Evolutionary conservation across 2,888 invertebrate genomes (phyloP).

Genomic region (Cataglyphis altisquamis): DNA sequence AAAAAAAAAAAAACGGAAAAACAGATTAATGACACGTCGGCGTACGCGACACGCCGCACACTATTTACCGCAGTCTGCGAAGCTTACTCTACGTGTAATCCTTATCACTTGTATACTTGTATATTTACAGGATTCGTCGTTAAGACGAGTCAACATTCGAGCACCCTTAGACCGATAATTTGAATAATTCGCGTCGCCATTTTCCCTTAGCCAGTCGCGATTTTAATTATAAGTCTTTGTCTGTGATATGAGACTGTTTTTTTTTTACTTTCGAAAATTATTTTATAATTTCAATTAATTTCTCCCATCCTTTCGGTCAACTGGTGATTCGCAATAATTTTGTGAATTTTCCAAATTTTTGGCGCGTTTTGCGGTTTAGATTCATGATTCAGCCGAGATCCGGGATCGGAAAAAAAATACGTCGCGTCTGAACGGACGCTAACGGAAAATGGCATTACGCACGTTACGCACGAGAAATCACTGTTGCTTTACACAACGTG

Average conservation of each 20-base stretch:
- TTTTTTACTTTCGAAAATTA: not conserved
- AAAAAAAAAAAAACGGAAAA: not conserved
- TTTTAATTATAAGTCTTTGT: conserved; percentile 1
- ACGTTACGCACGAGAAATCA: conserved; percentile 23
- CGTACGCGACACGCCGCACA: conserved; percentile 28
- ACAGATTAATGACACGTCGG: conserved; percentile 23
- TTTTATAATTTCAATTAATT: not conserved
- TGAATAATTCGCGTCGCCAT: conserved; percentile 24
- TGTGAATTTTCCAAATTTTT: not conserved
- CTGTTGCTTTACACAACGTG: conserved; percentile 2
- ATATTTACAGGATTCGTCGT: conserved; percentile 67
- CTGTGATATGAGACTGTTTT: not conserved
- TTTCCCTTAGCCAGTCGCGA: conserved; percentile 25
- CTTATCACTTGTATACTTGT: conserved; percentile 49
- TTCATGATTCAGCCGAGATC: not conserved
- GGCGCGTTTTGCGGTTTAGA: not conserved
- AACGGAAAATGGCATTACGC: conserved; percentile 34
- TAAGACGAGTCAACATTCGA: conserved; percentile 58
- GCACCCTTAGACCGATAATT: conserved; percentile 47
- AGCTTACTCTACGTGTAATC: conserved; percentile 49
- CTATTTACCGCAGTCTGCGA: conserved; percentile 20
- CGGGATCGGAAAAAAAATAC: not conserved
- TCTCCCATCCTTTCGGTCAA: not conserved
- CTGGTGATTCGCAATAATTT: not conserved
- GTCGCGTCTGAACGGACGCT: not conserved